Evolutionary conservation across 2,888 invertebrate genomes (phyloP).

Genomic region (Dynastes grantii): DNA sequence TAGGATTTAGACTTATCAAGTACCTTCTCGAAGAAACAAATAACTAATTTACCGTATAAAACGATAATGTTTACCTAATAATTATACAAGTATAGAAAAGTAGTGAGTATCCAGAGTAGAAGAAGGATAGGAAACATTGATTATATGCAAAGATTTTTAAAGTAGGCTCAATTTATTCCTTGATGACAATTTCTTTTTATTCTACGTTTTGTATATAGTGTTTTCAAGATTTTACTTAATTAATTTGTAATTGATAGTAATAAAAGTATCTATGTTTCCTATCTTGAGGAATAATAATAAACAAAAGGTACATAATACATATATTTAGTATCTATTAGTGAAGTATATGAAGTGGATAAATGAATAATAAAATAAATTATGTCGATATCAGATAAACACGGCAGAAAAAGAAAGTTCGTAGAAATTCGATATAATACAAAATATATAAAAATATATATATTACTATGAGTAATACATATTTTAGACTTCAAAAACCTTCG

Average conservation of each 20-base stretch:
- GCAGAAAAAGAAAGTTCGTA: constrained; percentile 39
- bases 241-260: neutral
- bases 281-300: constrained; percentile 1
- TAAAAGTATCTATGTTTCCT: constrained; percentile 11
- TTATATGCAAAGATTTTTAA: neutral
- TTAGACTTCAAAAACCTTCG: constrained; percentile 44
- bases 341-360: constrained; percentile 9
- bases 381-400: constrained; percentile 41
- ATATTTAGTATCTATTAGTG: constrained; percentile 22
- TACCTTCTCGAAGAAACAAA: constrained; percentile 22
- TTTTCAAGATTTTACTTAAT: neutral
- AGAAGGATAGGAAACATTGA: constrained; percentile 19
- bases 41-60: constrained; percentile 16
- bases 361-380: constrained; percentile 14
- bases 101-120: constrained; percentile 28
- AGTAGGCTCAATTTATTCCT: neutral
- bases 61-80: constrained; percentile 11
- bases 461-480: constrained; percentile 32
- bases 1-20: constrained; percentile 59
- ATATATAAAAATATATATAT: constrained; percentile 40
- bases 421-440: constrained; percentile 41
- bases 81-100: constrained; percentile 17
- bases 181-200: neutral
- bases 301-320: constrained; percentile 3
- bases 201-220: constrained; percentile 15